Evolutionary conservation across 2,113 vertebrate species (phyloP), one percentile per base, ranked within the genome.

Genomic region (Tautogolabrus adspersus): DNA sequence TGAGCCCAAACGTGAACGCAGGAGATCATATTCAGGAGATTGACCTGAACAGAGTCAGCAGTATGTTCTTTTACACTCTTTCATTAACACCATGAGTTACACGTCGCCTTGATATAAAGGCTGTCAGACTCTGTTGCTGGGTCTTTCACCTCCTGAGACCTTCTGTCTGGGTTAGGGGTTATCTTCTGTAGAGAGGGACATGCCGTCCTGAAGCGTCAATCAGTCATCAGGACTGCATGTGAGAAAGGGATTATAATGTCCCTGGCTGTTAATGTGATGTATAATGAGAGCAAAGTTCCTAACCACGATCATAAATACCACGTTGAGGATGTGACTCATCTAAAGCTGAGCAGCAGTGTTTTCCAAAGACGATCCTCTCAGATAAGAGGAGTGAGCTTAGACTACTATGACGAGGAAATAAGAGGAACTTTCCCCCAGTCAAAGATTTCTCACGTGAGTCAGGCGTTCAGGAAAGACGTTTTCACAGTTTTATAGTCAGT

Each of bases 331-430:
- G 0, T 54, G 15, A 57, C 30, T 61, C 51, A 54, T 44, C 18
- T 57, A 38, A 66, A 55, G 3, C 21, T 57, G 30, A 11, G 0
- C 21, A n/a, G 1, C 9, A 15, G 21, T 0, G 10, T 0, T 56
- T 54, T 30, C 51, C 13, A 3, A 0, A 21, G 15, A 7, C 0
- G n/a, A n/a, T 5, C 15, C 11, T 58, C 10, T 49, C 13, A 34
- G 10, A 78, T 66, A 66, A 68, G 10, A 11, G 21, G 56, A 3
- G 19, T 58, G 46, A 66, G 44, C 38, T 76, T 59, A 66, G 26
- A 54, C 52, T 66, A n/a, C 44, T 22, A 46, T 51, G 46, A 12
- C 40, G 62, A 12, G 40, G n/a, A 49, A 51, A 79, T 60, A 86
- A 79, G 21, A 66, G 22, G 3, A 22, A 51, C 21, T 67, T 49